Conservation (phyloP, 2,888 invertebrate species). For the Prosopocoilus inquinatus region DNA sequence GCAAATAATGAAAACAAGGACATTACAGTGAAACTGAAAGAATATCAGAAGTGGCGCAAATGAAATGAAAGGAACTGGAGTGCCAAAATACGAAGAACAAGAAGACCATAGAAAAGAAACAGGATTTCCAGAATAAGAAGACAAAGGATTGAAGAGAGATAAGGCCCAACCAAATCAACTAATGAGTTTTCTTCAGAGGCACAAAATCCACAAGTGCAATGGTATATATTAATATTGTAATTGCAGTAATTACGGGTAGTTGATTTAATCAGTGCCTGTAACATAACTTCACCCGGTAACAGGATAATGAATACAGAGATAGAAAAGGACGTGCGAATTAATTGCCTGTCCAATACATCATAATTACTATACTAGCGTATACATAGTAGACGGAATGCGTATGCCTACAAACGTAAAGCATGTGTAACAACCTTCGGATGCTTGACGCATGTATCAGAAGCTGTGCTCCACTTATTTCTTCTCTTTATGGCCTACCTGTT, state of each 20-base stretch:
- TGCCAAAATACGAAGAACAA: constrained; percentile 12
- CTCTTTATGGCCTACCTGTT: constrained; percentile 11
- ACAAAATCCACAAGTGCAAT: constrained; percentile 9
- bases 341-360: constrained; percentile 33
- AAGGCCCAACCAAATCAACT: too few species aligned
- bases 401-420: constrained; percentile 28
- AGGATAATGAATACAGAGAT: constrained; percentile 26
- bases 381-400: constrained; percentile 22
- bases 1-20: too few species aligned
- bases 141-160: too few species aligned
- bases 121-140: too few species aligned
- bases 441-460: constrained; percentile 28
- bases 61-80: constrained; percentile 5
- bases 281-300: constrained; percentile 22
- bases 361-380: constrained; percentile 32
- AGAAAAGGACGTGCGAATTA: constrained; percentile 31
- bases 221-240: constrained; percentile 11
- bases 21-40: too few species aligned
- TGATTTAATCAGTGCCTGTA: constrained; percentile 23
- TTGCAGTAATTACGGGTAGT: constrained; percentile 17
- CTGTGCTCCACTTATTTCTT: constrained; percentile 26
- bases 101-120: too few species aligned
- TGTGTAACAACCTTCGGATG: constrained; percentile 29
- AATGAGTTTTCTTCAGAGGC: too few species aligned
- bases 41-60: constrained; percentile 1